phyloP scores from a whole-genome alignment of 2,113 vertebrate genomes.

The Ophthalmolycus amberensis region DNA sequence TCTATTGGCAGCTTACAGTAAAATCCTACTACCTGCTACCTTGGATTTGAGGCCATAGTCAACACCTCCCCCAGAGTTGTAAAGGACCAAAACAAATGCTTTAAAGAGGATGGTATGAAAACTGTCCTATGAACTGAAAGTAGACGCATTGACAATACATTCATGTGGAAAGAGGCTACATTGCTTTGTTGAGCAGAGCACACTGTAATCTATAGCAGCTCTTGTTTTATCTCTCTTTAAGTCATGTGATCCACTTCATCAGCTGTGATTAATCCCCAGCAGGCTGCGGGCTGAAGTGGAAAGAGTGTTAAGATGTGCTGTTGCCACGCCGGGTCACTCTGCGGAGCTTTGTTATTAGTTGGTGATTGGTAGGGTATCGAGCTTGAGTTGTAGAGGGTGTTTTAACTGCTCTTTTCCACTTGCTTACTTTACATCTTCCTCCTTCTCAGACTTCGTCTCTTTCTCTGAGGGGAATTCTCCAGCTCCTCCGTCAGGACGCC shows the following conservation, averaged over 20 bases:
- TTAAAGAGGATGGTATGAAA: neutral
- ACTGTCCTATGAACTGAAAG: neutral
- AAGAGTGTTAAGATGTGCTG: slow-evolving; percentile 25
- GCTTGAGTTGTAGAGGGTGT: neutral
- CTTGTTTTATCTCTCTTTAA: slow-evolving; percentile 9
- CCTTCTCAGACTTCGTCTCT: slow-evolving; percentile 85
- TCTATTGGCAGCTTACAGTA: neutral
- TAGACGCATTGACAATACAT: neutral
- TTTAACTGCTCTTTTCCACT: neutral
- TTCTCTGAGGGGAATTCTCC: slow-evolving; percentile 89
- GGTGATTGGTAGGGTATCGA: neutral
- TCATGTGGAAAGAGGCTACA: neutral
- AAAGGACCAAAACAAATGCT: neutral
- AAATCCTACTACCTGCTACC: neutral
- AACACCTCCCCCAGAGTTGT: neutral
- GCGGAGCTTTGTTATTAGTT: slow-evolving; percentile 20
- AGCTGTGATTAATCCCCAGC: slow-evolving; percentile 17
- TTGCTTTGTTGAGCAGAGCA: neutral
- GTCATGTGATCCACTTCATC: slow-evolving; percentile 9
- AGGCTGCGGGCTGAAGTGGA: slow-evolving; percentile 5
- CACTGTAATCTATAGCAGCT: neutral
- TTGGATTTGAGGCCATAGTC: neutral
- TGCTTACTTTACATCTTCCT: neutral
- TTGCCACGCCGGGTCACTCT: slow-evolving; percentile 19
- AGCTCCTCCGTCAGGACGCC: slow-evolving; percentile 88